A percentile compares a stretch with the other conserved stretches of the same genome.
phyloP scores from a whole-genome alignment of 2,797 vertebrate species.

The Cyprinella venusta region DNA sequence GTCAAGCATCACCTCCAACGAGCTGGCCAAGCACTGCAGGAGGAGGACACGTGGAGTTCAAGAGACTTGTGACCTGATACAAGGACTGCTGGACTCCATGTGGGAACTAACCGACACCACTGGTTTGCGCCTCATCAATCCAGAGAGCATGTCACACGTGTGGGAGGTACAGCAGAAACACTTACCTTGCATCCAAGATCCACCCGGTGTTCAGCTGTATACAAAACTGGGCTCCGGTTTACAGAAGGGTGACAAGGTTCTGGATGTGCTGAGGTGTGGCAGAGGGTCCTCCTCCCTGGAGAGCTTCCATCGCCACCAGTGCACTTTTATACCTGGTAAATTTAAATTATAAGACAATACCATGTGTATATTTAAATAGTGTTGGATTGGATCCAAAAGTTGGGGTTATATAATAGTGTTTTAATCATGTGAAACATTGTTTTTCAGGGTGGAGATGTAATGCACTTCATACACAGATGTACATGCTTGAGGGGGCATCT shows the following conservation, averaged over 20 bases:
- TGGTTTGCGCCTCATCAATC: constrained; percentile 50
- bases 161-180: constrained; percentile 56
- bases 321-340: no score
- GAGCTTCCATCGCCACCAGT: no score
- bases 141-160: constrained; percentile 47
- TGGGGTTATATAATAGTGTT: not conserved
- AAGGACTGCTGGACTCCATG: constrained; percentile 3
- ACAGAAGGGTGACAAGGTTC: constrained; percentile 50
- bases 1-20: constrained; percentile 15
- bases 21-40: constrained; percentile 42
- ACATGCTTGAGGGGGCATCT: constrained; percentile 46
- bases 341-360: no score
- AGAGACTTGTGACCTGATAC: constrained; percentile 34
- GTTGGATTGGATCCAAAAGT: no score
- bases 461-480: constrained; percentile 27
- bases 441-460: constrained; percentile 19
- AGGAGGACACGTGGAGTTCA: constrained; percentile 35
- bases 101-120: constrained; percentile 53
- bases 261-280: constrained; percentile 44
- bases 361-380: no score
- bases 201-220: constrained; percentile 46
- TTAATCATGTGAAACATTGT: not conserved
- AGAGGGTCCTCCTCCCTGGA: no score
- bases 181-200: constrained; percentile 50
- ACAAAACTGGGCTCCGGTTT: not conserved